Base-by-base conservation (phyloP, 1,140 invertebrate genomes). In the Chionoecetes opilio region DNA sequence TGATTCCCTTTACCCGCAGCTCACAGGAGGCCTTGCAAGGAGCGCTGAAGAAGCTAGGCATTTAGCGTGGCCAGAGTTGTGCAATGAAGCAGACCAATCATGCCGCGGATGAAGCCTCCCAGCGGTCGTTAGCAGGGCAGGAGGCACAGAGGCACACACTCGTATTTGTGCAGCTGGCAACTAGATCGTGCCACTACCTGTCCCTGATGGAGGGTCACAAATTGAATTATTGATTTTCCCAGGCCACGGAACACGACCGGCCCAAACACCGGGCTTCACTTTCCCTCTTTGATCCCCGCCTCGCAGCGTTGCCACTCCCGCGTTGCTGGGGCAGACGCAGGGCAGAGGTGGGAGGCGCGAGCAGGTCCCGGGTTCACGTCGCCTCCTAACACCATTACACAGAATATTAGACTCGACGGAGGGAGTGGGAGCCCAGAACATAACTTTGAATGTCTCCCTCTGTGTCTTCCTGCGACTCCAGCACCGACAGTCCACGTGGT, bases 211-310 rank as follows among this genome's bases (percentile, higher is more conserved):
- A 75, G n/a, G 63, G 63, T 75, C 63, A 75, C 63, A 75, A 75
- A 75, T 75, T 75, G 63, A n/a, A 75, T 75, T 75, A 75, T 75
- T 75, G 63, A 75, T 75, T 75, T 75, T n/a, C 63, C n/a, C 63
- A n/a, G n/a, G 63, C 63, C 21, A 75, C 63, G 63, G 63, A n/a
- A n/a, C n/a, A 75, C 63, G 63, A 26, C 63, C n/a, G 11, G 63
- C n/a, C 63, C 63, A 75, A 75, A 75, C 63, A 75, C 21, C 63
- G 63, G 26, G 63, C n/a, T 21, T n/a, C 63, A 75, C 21, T 75
- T 75, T 75, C 63, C n/a, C 63, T 75, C 11, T 75, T 75, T 75
- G 63, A 75, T 75, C 63, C 63, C n/a, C 63, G 63, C 63, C 63
- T 75, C 63, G n/a, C 21, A 75, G 63, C 63, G 6, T n/a, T 75